Conservation (phyloP, 2,888 invertebrate genomes). For the Eristalis pertinax region DNA sequence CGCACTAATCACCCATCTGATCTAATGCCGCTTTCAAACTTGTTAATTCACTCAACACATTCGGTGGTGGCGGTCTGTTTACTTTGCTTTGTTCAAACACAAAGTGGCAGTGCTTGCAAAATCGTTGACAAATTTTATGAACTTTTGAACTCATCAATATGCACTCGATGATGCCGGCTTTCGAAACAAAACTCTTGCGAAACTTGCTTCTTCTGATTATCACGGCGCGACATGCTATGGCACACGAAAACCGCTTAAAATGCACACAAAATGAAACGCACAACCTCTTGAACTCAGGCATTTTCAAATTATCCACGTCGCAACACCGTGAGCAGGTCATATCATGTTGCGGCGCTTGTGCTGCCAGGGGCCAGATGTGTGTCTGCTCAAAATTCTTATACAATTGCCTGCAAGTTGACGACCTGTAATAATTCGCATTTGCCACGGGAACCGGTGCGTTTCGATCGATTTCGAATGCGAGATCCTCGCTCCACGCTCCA, state of each 20-base stretch:
- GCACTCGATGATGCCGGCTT: background rate
- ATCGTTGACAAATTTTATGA: background rate
- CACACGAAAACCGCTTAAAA: background rate
- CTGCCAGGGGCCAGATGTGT: background rate
- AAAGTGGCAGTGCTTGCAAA: background rate
- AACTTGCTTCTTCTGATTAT: background rate
- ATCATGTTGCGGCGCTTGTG: background rate
- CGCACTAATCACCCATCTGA: background rate
- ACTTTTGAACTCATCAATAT: background rate
- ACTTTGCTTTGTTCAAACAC: background rate
- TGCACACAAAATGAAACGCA: background rate
- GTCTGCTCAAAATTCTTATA: background rate
- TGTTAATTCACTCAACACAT: background rate
- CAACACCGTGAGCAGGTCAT: background rate
- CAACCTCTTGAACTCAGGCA: background rate
- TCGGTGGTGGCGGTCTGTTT: background rate
- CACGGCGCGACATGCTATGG: too few species aligned
- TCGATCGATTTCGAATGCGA: constrained; percentile 10
- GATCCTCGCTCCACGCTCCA: constrained; percentile 10
- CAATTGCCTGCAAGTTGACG: background rate
- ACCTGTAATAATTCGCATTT: background rate
- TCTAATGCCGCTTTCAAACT: background rate
- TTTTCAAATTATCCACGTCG: background rate
- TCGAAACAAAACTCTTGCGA: background rate
- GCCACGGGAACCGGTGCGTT: background rate